Evolutionary conservation across 2,797 vertebrate genomes (phyloP).

Genomic region (Microchirus variegatus): DNA sequence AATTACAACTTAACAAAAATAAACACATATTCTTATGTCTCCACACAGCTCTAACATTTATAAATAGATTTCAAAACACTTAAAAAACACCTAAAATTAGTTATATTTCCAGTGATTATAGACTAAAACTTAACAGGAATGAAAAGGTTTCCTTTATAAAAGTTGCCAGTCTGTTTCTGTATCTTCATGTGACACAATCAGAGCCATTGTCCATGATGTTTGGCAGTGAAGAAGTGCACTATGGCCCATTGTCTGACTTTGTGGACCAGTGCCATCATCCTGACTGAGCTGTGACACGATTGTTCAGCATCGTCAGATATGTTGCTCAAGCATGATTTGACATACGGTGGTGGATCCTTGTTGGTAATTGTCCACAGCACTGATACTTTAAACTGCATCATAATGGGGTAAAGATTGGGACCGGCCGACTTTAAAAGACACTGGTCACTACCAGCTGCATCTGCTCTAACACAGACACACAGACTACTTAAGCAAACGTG

Average conservation of each 20-base stretch:
- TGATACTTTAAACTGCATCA: slow-evolving; percentile 19
- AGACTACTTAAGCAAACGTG: slow-evolving; percentile 61
- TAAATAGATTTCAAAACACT: slow-evolving; percentile 62
- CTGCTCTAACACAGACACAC: slow-evolving; percentile 41
- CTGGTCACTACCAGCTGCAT: slow-evolving; percentile 1
- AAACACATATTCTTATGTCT: slow-evolving; percentile 47
- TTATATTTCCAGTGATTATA: slow-evolving; percentile 73
- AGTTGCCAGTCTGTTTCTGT: slow-evolving; percentile 21
- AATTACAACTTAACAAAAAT: slow-evolving; percentile 61
- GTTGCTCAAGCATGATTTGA: slow-evolving; percentile 9
- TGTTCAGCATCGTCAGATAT: slow-evolving; percentile 20
- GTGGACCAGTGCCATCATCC: slow-evolving; percentile 10
- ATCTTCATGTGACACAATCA: slow-evolving; percentile 34
- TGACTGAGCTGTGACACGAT: slow-evolving; percentile 33
- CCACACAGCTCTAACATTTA: slow-evolving; percentile 61
- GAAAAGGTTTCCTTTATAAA: slow-evolving; percentile 54
- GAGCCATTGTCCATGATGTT: slow-evolving; percentile 37
- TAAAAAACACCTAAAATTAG: slow-evolving; percentile 47
- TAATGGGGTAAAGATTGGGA: slow-evolving; percentile 7
- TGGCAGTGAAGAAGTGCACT: slow-evolving; percentile 33
- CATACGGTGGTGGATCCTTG: not conserved
- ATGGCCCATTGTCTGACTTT: slow-evolving; percentile 11
- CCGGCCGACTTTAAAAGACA: not conserved
- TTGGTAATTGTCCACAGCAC: slow-evolving; percentile 8
- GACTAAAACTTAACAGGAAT: slow-evolving; percentile 54